Evolutionary conservation across 2,888 invertebrate genomes (phyloP).

Genomic region (Coenonympha arcania): DNA sequence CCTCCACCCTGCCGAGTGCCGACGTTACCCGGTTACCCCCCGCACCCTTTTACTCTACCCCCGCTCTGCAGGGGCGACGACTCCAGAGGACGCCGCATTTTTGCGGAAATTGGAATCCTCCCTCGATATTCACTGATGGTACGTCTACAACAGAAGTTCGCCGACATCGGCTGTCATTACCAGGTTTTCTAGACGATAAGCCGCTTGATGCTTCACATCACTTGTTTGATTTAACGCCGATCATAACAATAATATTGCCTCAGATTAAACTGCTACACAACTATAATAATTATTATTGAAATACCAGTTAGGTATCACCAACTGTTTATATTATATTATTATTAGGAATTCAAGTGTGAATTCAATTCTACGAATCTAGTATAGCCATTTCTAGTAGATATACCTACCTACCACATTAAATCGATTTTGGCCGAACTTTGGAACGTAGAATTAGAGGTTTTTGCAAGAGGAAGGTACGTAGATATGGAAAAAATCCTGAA

Average conservation of each 20-base stretch:
- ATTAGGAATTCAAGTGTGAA: not conserved
- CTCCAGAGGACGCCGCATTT: constrained; percentile 62
- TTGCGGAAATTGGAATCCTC: constrained; percentile 66
- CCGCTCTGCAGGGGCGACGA: constrained; percentile 43
- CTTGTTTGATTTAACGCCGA: constrained; percentile 16
- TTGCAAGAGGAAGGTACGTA: too few species aligned
- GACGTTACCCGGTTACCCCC: constrained; percentile 31
- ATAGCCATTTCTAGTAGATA: too few species aligned
- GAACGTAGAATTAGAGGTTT: too few species aligned
- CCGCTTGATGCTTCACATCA: constrained; percentile 11
- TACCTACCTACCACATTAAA: too few species aligned
- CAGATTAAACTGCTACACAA: not conserved
- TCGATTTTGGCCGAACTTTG: too few species aligned
- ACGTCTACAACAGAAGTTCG: constrained; percentile 28
- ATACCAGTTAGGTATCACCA: not conserved
- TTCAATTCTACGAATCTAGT: not conserved
- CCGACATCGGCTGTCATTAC: constrained; percentile 26
- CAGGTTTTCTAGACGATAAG: constrained; percentile 12
- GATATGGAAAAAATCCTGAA: too few species aligned
- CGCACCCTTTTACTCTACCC: constrained; percentile 30
- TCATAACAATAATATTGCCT: constrained; percentile 20
- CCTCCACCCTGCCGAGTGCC: constrained; percentile 40
- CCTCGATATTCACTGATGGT: constrained; percentile 42
- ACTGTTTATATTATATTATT: not conserved
- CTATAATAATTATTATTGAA: too few species aligned